Percentiles rank a stretch among this genome's conserved stretches.
Conservation (phyloP, 30 jellyfish, hydroid and myxozoan genomes). For the Catostylus mosaicus region DNA sequence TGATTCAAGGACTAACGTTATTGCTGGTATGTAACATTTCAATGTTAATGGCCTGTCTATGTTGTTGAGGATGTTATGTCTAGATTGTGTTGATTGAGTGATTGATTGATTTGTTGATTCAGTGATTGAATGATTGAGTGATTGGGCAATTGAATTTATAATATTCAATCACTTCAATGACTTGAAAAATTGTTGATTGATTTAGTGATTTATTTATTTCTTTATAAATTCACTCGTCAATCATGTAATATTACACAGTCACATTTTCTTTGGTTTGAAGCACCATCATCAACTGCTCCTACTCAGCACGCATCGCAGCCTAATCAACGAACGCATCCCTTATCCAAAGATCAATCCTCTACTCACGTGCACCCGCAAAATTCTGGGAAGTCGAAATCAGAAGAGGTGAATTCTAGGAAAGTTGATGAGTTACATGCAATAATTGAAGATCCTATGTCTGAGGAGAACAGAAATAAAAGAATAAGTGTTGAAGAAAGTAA, state of each 20-base stretch:
- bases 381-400: slow-evolving; percentile 3
- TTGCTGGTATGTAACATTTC: too few species aligned
- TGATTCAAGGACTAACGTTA: neutral
- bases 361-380: neutral
- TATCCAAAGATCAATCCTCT: neutral
- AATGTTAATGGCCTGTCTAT: neutral
- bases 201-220: too few species aligned
- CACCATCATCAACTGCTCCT: neutral
- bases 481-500: slow-evolving; percentile 80
- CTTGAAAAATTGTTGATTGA: neutral
- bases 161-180: neutral
- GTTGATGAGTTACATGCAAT: slow-evolving; percentile 49
- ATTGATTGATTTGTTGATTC: neutral
- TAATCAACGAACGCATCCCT: neutral
- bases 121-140: neutral
- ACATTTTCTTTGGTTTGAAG: neutral
- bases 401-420: slow-evolving; percentile 1
- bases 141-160: neutral
- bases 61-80: too few species aligned
- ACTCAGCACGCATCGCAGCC: neutral
- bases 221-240: too few species aligned
- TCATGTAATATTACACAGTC: too few species aligned
- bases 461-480: slow-evolving; percentile 49
- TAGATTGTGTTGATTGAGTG: neutral
- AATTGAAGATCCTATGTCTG: slow-evolving; percentile 62